Evolutionary conservation across 37 sponge, comb jelly and placozoan genomes (phyloP), one percentile per base, ranked within the genome.

Genomic region (Tethya wilhelma): DNA sequence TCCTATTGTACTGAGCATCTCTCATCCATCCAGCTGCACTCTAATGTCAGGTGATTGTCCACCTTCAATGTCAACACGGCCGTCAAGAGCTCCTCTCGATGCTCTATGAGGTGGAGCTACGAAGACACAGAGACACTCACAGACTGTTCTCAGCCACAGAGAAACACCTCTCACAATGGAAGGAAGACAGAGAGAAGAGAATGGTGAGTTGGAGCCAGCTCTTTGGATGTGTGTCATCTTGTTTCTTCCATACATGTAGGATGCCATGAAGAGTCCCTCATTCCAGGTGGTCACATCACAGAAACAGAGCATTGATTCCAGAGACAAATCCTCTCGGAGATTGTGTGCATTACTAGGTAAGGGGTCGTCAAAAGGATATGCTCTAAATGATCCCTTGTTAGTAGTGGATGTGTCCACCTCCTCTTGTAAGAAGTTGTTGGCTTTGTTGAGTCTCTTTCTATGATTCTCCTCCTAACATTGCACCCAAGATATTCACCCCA

Each of bases 41-140:
- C n/a, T n/a, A n/a, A n/a, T n/a, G 26, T 40, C 38, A 88, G 89
- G 81, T 88, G 64, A 88, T 88, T 28, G 58, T 55, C 4, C 56
- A 46, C 46, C 78, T 90, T 32, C 71, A 64, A 58, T 32, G 38
- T 1, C 89, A 88, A 62, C 34, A 76, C 17, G 67, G 77, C 5
- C 45, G 93, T 20, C 85, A 87, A 4, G 81, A 87, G 64, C 55
- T 87, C 36, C 65, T 92, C 30, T 87, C 81, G 2, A 75, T 92
- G 81, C 70, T 87, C 19, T 69, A 83, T 20, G 89, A 92, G 66
- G 67, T 83, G 67, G 93, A 92, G 77, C 67, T 80, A 31, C 57
- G 81, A 20, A 55, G 65, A 32, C 93, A 88, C 70, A 56, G 81
- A n/a, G 78, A 87, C 43, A 80, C 81, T 33, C 80, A 87, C 68